Conservation (phyloP, 2,888 invertebrate genomes). For the Mellilla xanthometata region DNA sequence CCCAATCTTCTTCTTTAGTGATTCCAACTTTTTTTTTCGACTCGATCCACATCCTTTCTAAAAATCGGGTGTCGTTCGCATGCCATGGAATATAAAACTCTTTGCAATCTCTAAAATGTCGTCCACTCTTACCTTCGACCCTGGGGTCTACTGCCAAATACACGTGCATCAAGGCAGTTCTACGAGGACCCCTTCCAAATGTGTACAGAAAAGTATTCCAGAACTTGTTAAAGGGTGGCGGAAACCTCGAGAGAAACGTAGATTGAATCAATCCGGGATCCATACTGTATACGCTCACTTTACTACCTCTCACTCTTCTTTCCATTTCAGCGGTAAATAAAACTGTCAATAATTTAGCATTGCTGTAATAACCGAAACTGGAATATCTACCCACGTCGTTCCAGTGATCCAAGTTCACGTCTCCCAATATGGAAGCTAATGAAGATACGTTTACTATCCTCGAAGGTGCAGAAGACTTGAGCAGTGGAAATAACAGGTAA, state of each 20-base stretch:
- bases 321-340: constrained; percentile 79
- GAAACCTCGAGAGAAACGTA: constrained; percentile 82
- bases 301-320: constrained; percentile 56
- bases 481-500: constrained; percentile 53
- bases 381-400: constrained; percentile 86
- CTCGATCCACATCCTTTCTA: constrained; percentile 51
- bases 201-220: background rate
- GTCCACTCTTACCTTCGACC: constrained; percentile 50
- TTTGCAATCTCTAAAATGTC: constrained; percentile 59
- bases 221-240: constrained; percentile 21
- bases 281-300: constrained; percentile 89
- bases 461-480: constrained; percentile 57
- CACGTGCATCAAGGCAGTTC: constrained; percentile 57
- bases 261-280: constrained; percentile 92
- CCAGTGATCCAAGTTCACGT: constrained; percentile 86
- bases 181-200: constrained; percentile 47
- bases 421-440: constrained; percentile 86
- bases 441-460: constrained; percentile 61
- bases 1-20: constrained; percentile 57
- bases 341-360: constrained; percentile 57
- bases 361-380: constrained; percentile 82
- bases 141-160: constrained; percentile 54
- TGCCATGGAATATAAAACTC: constrained; percentile 68
- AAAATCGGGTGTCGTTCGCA: constrained; percentile 48
- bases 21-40: constrained; percentile 53